Evolutionary conservation across 2,113 vertebrate species (phyloP), one percentile per base, ranked within the genome.

Genomic region (Emydura subglobosa): DNA sequence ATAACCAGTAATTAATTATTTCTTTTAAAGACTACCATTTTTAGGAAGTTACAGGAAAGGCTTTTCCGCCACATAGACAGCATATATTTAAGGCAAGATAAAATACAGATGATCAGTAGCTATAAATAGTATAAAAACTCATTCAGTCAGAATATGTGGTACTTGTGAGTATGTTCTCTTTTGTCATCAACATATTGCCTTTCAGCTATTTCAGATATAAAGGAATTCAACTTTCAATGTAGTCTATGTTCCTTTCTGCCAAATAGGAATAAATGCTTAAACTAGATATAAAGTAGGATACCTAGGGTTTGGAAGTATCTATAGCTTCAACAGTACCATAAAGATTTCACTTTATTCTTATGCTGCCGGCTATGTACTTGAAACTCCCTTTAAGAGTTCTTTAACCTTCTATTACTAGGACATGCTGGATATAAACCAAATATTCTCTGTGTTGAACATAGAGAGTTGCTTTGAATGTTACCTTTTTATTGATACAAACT

Each of bases 321-420:
- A 3, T 78, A 11, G 2, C 85, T 89, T 88, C 81, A 85, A 87
- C 59, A 13, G 5, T 55, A 82, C 14, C 4, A 17, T 76, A 6
- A 57, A 82, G 14, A 5, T 16, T 76, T 81, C 2, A 29, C 5
- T 88, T 86, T 34, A 2, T 34, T 55, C 27, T 79, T 88, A 13
- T 4, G 0, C 47, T 61, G 19, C 68, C 83, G 86, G 74, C 74
- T 53, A 14, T 42, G 2, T 80, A 21, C 29, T 55, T 42, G 44
- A 85, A 86, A 53, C 17, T 85, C 8, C 42, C 6, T 85, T 49
- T 10, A 61, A 29, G 1, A 5, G 39, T 42, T 1, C 31, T 76
- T 89, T 79, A 19, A 12, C 27, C 34, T 65, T 1, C 17, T 0
- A 0, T 1, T 89, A 1, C 55, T 86, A 4, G 8, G 2, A 1